These are phyloP conservation scores for Drosophila asahinai DNA, from an alignment of 1,140 invertebrate species.

Conservation along the genomic window DNA sequence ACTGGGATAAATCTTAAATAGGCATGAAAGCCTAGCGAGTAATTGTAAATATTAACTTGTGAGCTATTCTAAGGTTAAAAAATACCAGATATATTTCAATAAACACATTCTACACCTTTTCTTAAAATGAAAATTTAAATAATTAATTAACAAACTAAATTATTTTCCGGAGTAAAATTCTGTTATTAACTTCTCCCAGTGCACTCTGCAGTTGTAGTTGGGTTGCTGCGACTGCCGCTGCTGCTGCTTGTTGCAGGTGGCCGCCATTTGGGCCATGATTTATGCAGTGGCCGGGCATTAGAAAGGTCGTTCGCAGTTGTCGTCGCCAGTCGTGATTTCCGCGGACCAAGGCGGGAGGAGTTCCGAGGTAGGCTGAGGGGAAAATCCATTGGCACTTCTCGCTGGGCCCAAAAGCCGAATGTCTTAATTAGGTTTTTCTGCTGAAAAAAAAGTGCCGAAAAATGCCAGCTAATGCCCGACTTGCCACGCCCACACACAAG, in stretches of 20 bases:
- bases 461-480: constrained; percentile 30
- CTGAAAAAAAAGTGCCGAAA: constrained; percentile 40
- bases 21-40: background rate
- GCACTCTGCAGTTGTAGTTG: constrained; percentile 6
- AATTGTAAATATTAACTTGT: too few species aligned
- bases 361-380: background rate
- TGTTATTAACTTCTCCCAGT: background rate
- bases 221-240: constrained; percentile 9
- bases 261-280: constrained; percentile 53
- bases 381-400: constrained; percentile 26
- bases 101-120: too few species aligned
- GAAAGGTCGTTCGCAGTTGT: constrained; percentile 55
- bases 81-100: too few species aligned
- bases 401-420: constrained; percentile 11
- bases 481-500: constrained; percentile 28
- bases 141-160: background rate
- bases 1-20: background rate
- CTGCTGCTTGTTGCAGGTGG: constrained; percentile 39
- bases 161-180: too few species aligned
- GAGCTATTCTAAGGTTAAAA: too few species aligned
- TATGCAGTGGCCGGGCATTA: constrained; percentile 54
- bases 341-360: constrained; percentile 1
- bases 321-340: constrained; percentile 47
- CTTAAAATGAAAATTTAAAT: too few species aligned
- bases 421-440: constrained; percentile 56